Base-by-base conservation (phyloP, 1,140 invertebrate genomes). In the Drosophila tristis region DNA sequence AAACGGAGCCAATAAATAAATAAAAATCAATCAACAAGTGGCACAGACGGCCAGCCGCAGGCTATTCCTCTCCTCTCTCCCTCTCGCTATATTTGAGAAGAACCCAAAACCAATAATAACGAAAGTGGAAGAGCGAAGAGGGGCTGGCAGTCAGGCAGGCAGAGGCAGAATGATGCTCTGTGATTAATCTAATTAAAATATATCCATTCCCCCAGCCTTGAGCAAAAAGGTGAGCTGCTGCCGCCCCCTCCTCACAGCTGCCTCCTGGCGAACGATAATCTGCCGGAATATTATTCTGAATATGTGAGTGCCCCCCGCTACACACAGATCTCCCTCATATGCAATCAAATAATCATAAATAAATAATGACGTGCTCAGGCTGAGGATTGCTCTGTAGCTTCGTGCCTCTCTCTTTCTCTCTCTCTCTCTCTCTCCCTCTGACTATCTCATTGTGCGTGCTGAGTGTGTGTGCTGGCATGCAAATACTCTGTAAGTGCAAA, bases 321-420 rank as follows among this genome's bases (percentile, higher is more conserved):
- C 25, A 25, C 26, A 39, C 35, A 20, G 55, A 50, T 58, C 57
- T 45, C 23, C 26, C 48, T 26, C 45, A 62, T 59, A 78, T 71
- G 79, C 87, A 89, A 89, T 89, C 87, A 89, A 89, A 89, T 90
- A 89, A 90, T 89, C 84, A 90, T 89, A 89, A 89, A 89, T 89
- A 89, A 84, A 76, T 89, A 84, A 89, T 89, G 85, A 89, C 70
- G 82, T 86, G 65, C 65, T 47, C 58, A 74, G 67, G 57, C 61
- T 53, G 56, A 50, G 78, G 73, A 80, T 76, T 78, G 56, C 73
- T 13, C 49, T 43, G 13, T 55, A 49, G 55, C 20, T 43, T 15
- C n/a, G 48, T 42, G 68, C 45, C 25, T n/a, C 15, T 23, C 4
- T n/a, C n/a, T 20, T 0, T n/a, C 25, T 2, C 29, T 16, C 29